These are phyloP conservation scores for Drosophila virilis DNA, from an alignment of 1,140 invertebrate species.

Conservation along the genomic window DNA sequence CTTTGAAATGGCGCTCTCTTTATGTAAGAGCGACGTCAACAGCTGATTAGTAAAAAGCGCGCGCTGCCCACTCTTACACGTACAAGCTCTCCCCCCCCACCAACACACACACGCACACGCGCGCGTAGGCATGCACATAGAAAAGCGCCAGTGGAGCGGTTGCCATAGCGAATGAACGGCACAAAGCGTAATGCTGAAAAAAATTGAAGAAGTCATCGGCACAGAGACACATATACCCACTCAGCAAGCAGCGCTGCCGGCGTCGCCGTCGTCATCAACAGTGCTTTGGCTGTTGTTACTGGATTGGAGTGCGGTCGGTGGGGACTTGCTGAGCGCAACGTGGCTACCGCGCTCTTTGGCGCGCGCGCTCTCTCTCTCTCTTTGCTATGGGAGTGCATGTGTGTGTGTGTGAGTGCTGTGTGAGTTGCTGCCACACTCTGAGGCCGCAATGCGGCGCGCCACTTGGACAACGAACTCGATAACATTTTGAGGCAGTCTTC, in stretches of 20 bases:
- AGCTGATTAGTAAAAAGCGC: slow-evolving; percentile 59
- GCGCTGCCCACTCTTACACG: slow-evolving; percentile 35
- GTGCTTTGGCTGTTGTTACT: slow-evolving; percentile 28
- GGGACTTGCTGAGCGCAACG: slow-evolving; percentile 34
- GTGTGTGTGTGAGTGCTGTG: slow-evolving; percentile 9
- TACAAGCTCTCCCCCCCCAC: slow-evolving; percentile 1
- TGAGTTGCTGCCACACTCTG: slow-evolving; percentile 51
- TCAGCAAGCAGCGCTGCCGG: slow-evolving; percentile 58
- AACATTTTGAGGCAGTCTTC: slow-evolving; percentile 84
- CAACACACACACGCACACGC: slow-evolving; percentile 7
- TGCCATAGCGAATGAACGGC: slow-evolving; percentile 79
- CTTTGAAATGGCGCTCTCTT: background rate
- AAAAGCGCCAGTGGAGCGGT: slow-evolving; percentile 58
- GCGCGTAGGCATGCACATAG: slow-evolving; percentile 7
- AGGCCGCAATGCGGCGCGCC: slow-evolving; percentile 70
- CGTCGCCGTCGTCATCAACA: slow-evolving; percentile 15
- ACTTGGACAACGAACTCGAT: slow-evolving; percentile 83
- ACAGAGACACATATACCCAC: slow-evolving; percentile 84
- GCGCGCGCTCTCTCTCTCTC: slow-evolving; percentile 13
- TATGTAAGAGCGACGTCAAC: slow-evolving; percentile 30
- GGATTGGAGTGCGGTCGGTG: background rate
- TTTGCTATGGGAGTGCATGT: background rate
- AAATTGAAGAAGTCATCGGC: slow-evolving; percentile 80
- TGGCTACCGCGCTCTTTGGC: slow-evolving; percentile 39
- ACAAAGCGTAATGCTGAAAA: slow-evolving; percentile 68